Evolutionary conservation across 2,797 vertebrate species (phyloP).

Genomic region (Ctenopoma kingsleyae): DNA sequence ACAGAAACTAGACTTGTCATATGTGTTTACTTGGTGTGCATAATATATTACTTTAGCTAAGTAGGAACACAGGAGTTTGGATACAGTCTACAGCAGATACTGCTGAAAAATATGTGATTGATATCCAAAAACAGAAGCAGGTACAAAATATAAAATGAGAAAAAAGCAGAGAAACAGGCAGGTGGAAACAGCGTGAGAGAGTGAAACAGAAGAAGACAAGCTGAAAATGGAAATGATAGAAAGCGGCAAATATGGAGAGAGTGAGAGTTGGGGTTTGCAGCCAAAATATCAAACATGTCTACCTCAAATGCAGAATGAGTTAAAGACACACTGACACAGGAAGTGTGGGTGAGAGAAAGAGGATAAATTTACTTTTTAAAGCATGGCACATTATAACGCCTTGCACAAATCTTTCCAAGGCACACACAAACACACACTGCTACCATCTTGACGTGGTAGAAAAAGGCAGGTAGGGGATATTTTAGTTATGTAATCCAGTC

Average conservation of each 20-base stretch:
- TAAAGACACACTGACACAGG: slow-evolving; percentile 21
- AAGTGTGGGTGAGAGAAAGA: slow-evolving; percentile 6
- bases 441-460: slow-evolving; percentile 40
- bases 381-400: background rate
- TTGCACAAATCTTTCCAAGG: background rate
- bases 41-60: background rate
- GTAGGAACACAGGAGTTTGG: background rate
- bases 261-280: background rate
- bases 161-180: background rate
- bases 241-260: slow-evolving; percentile 15
- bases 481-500: slow-evolving; percentile 58
- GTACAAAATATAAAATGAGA: background rate
- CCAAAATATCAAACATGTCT: slow-evolving; percentile 33
- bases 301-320: slow-evolving; percentile 16
- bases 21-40: background rate
- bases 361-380: slow-evolving; percentile 17
- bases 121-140: background rate
- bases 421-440: background rate
- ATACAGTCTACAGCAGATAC: background rate
- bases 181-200: background rate
- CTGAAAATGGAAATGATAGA: slow-evolving; percentile 35
- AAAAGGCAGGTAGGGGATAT: slow-evolving; percentile 30
- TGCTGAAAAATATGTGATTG: slow-evolving; percentile 1
- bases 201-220: slow-evolving; percentile 6
- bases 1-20: background rate